phyloP scores from a whole-genome alignment of 1,140 invertebrate genomes.

The Drosophila funebris region DNA sequence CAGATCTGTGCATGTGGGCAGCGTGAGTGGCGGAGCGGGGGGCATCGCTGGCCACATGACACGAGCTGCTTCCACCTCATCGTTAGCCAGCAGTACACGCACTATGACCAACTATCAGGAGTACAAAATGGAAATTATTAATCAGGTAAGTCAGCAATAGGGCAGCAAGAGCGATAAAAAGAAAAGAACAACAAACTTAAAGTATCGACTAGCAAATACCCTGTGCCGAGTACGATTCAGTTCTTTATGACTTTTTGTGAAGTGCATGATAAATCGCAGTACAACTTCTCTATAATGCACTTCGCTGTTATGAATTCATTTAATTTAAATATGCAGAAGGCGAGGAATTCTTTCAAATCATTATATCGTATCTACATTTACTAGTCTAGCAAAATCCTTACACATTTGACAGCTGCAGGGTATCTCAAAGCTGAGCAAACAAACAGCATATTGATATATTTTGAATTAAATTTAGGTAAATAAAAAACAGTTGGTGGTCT shows the following conservation, averaged over 20 bases:
- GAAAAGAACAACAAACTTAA: neutral
- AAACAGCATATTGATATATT: conserved; percentile 37
- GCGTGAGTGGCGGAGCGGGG: neutral
- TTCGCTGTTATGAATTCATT: no score
- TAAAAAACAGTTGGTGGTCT: conserved; percentile 34
- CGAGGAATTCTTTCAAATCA: no score
- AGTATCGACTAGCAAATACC: neutral
- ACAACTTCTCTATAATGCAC: no score
- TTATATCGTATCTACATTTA: no score
- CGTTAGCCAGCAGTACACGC: conserved; percentile 72
- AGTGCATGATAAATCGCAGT: no score
- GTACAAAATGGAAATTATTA: conserved; percentile 81
- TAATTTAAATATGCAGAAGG: no score
- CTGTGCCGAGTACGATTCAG: neutral
- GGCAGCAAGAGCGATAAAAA: conserved; percentile 18
- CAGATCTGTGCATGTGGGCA: conserved; percentile 46
- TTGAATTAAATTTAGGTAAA: conserved; percentile 29
- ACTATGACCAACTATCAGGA: conserved; percentile 81
- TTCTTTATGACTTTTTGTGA: neutral
- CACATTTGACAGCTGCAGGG: neutral
- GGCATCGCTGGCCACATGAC: conserved; percentile 48
- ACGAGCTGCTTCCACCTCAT: conserved; percentile 74
- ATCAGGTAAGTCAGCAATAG: conserved; percentile 60
- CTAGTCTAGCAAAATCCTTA: neutral
- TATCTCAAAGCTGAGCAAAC: conserved; percentile 63